phyloP scores from a whole-genome alignment of 2,797 vertebrate species.

The Lagorchestes hirsutus region DNA sequence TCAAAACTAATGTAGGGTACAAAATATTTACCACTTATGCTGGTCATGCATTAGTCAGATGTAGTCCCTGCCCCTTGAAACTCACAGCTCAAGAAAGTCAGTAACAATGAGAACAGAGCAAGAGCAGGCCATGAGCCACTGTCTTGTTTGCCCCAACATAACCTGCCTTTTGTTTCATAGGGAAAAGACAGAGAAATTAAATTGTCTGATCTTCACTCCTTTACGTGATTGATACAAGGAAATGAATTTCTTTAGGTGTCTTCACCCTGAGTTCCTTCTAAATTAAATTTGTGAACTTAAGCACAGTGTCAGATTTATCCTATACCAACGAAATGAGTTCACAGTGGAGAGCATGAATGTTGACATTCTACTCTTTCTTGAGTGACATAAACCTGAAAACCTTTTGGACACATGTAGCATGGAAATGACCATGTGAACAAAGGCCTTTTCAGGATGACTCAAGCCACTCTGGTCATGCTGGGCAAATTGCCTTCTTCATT shows the following conservation, averaged over 20 bases:
- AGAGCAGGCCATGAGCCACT: not conserved
- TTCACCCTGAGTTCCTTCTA: conserved; percentile 23
- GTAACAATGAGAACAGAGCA: not conserved
- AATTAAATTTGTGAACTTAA: conserved; percentile 42
- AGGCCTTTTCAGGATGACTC: conserved; percentile 7
- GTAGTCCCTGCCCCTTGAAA: not conserved
- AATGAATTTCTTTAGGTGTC: not conserved
- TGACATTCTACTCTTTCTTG: not conserved
- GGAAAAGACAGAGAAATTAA: not conserved
- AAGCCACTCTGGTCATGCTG: not conserved
- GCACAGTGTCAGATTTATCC: conserved; percentile 9
- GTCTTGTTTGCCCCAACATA: not conserved
- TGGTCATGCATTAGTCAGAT: not conserved
- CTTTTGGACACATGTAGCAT: not conserved
- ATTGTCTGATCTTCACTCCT: not conserved
- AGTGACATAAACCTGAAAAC: not conserved
- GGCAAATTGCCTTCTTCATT: not conserved
- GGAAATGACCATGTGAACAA: not conserved
- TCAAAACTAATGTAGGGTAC: not conserved
- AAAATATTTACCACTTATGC: not conserved
- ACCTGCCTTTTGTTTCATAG: not conserved
- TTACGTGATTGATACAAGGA: not conserved
- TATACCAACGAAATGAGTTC: conserved; percentile 18
- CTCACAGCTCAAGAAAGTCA: not conserved
- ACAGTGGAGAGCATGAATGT: conserved; percentile 19